phyloP scores from a whole-genome alignment of 2,888 invertebrate species.

The Parasteatoda lunata region DNA sequence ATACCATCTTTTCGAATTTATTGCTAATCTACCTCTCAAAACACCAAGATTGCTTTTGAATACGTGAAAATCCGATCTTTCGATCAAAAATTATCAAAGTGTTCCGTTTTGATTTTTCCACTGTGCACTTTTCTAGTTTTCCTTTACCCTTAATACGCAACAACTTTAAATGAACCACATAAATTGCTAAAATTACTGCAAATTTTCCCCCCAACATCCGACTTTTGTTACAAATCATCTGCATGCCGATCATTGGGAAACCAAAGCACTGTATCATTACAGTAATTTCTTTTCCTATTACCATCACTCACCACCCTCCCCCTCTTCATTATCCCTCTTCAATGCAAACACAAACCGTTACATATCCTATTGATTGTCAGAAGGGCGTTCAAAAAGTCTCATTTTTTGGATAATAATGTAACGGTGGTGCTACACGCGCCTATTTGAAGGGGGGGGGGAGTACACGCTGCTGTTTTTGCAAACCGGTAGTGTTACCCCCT shows the following conservation, averaged over 20 bases:
- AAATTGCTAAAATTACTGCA: too few species aligned
- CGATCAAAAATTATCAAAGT: too few species aligned
- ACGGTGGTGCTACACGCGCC: slow-evolving; percentile 22
- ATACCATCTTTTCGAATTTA: too few species aligned
- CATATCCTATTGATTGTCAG: slow-evolving; percentile 31
- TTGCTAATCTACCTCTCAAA: too few species aligned
- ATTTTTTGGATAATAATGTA: slow-evolving; percentile 24
- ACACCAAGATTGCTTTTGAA: too few species aligned
- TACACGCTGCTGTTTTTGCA: slow-evolving; percentile 40
- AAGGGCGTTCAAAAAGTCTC: slow-evolving; percentile 22
- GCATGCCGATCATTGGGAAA: too few species aligned
- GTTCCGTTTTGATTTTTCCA: not conserved
- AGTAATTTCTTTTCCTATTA: not conserved
- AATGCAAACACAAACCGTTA: slow-evolving; percentile 52
- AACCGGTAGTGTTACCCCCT: slow-evolving; percentile 32
- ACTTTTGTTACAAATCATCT: too few species aligned
- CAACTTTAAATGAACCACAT: too few species aligned
- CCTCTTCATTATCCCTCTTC: not conserved
- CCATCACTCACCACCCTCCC: not conserved
- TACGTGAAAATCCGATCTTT: too few species aligned
- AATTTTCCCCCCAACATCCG: too few species aligned
- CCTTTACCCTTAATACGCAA: too few species aligned
- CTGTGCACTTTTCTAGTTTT: too few species aligned
- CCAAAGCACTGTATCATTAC: not conserved
- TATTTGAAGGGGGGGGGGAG: not conserved